phyloP scores from a whole-genome alignment of 2,797 vertebrate species.

The Protosalanx chinensis region DNA sequence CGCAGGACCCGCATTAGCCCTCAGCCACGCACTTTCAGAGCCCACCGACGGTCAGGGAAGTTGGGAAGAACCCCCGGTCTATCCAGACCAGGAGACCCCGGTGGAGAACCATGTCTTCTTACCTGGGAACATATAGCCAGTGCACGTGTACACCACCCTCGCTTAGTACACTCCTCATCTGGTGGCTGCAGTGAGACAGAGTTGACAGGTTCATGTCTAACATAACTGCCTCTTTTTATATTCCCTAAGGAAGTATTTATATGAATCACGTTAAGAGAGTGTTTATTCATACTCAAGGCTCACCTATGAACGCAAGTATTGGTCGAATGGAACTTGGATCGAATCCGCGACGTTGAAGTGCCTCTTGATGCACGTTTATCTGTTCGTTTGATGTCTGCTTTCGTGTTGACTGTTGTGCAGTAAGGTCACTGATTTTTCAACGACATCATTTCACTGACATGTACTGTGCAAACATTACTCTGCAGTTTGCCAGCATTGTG shows the following conservation, averaged over 20 bases:
- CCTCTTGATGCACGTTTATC: slow-evolving; percentile 3
- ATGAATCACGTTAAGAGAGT: background rate
- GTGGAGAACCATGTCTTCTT: background rate
- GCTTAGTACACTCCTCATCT: background rate
- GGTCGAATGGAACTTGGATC: background rate
- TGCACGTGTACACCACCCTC: background rate
- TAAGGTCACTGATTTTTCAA: too few relatives aligned
- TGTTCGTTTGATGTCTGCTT: background rate
- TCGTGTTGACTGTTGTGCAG: background rate
- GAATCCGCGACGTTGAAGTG: background rate
- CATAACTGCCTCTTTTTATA: background rate
- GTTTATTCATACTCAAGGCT: background rate
- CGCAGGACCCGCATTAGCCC: background rate
- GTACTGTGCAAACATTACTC: too few relatives aligned
- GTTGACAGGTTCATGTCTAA: background rate
- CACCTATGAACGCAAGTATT: background rate
- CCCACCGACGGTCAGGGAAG: too few relatives aligned
- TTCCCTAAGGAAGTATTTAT: background rate
- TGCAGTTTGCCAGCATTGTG: too few relatives aligned
- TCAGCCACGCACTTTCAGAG: background rate
- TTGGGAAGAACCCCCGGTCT: background rate
- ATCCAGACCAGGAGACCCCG: background rate
- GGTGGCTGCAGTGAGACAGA: background rate
- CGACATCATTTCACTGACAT: too few relatives aligned
- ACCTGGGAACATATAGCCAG: background rate